Percentiles rank a stretch among this genome's conserved stretches.
phyloP scores from a whole-genome alignment of 2,888 invertebrate species.

The Mycogona germanica region DNA sequence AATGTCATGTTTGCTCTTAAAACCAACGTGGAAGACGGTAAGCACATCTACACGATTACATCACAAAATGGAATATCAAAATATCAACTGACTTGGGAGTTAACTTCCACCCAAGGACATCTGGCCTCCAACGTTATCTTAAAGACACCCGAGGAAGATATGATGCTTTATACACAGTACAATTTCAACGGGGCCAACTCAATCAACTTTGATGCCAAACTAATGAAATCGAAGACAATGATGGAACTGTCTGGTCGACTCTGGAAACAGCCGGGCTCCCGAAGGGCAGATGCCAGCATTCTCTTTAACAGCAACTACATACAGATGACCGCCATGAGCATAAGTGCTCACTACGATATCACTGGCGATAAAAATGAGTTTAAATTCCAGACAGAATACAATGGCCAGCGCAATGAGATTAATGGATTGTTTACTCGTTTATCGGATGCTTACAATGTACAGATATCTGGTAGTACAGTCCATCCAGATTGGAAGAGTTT shows the following conservation, averaged over 20 bases:
- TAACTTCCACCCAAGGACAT: conserved; percentile 9
- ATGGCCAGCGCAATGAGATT: conserved; percentile 1
- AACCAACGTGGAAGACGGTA: conserved; percentile 3
- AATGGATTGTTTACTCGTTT: background rate
- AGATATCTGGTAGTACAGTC: background rate
- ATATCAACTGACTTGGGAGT: conserved; percentile 15
- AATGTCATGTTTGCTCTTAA: conserved; percentile 7
- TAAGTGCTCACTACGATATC: conserved; percentile 3
- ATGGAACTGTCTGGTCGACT: conserved; percentile 14
- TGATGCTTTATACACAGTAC: conserved; percentile 16
- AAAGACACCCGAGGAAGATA: conserved; percentile 18
- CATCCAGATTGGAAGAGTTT: conserved; percentile 5
- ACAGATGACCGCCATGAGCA: conserved; percentile 1
- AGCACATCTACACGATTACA: conserved; percentile 11
- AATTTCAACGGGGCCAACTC: conserved; percentile 16
- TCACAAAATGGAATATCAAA: conserved; percentile 12
- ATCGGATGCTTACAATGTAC: background rate
- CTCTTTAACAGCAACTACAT: conserved; percentile 11
- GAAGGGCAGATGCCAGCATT: conserved; percentile 2
- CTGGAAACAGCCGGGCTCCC: background rate
- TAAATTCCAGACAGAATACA: conserved; percentile 1
- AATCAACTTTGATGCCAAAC: conserved; percentile 17
- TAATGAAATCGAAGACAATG: conserved; percentile 18
- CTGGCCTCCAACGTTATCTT: conserved; percentile 15
- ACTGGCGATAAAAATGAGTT: background rate